Evolutionary conservation across 2,797 vertebrate species (phyloP).

Genomic region (Cryptoblepharus egeriae): DNA sequence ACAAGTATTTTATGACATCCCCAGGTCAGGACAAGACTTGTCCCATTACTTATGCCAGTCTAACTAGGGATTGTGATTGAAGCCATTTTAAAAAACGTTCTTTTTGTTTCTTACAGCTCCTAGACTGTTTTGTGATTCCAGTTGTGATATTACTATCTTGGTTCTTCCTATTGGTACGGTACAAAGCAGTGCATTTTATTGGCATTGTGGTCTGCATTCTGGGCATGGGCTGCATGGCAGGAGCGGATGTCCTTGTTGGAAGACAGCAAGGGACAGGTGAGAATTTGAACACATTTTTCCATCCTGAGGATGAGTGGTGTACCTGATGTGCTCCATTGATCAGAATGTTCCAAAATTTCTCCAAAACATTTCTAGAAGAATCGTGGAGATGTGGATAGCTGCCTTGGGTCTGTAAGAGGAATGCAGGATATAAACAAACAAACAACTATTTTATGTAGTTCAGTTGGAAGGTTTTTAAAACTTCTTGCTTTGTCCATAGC

Average conservation of each 20-base stretch:
- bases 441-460: too few relatives aligned
- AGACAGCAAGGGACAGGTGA: conserved; percentile 90
- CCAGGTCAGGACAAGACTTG: too few relatives aligned
- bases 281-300: conserved; percentile 35
- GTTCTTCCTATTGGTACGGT: conserved; percentile 95
- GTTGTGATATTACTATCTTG: conserved; percentile 95
- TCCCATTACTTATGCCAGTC: too few relatives aligned
- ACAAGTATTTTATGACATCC: too few relatives aligned
- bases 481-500: neutral
- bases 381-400: too few relatives aligned
- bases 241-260: conserved; percentile 90
- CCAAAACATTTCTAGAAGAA: neutral
- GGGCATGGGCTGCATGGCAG: conserved; percentile 94
- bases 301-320: neutral
- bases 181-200: conserved; percentile 91
- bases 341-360: neutral
- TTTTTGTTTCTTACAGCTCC: conserved; percentile 78
- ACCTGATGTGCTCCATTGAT: neutral
- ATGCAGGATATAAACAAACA: too few relatives aligned
- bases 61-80: too few relatives aligned
- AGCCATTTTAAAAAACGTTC: too few relatives aligned
- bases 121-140: conserved; percentile 94
- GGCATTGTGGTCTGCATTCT: conserved; percentile 92
- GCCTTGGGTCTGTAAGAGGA: too few relatives aligned
- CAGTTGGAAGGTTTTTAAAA: neutral